Conservation (phyloP, 1,140 invertebrate genomes). For the Leptopilina clavipes region DNA sequence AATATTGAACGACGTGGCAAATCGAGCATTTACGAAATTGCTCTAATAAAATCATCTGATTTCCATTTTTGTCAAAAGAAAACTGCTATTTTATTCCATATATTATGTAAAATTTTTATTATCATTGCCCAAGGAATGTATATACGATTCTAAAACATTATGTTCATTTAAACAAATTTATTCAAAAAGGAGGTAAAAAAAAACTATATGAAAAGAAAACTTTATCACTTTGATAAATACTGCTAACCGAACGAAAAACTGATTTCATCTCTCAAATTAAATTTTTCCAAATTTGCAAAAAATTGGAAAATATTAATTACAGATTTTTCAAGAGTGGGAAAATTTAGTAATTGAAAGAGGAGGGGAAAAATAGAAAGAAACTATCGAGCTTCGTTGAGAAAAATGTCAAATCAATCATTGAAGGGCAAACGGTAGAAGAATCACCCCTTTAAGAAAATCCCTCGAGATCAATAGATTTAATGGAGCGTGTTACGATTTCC, state of each 20-base stretch:
- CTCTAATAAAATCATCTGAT: not conserved
- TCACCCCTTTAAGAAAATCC: conserved; percentile 54
- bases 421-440: conserved; percentile 42
- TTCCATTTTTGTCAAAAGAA: not conserved
- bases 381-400: conserved; percentile 36
- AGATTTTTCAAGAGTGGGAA: too few species aligned
- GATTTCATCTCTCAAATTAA: too few species aligned
- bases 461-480: conserved; percentile 59
- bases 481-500: conserved; percentile 57
- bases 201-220: too few species aligned
- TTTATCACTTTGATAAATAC: not conserved
- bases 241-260: too few species aligned
- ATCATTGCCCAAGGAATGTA: not conserved
- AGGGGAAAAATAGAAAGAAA: conserved; percentile 4
- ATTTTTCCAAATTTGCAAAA: too few species aligned
- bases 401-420: conserved; percentile 57
- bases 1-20: conserved; percentile 11
- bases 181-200: not conserved
- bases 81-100: conserved; percentile 46
- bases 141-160: not conserved
- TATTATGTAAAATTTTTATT: conserved; percentile 41
- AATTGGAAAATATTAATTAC: too few species aligned
- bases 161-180: not conserved
- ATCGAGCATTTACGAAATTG: conserved; percentile 28
- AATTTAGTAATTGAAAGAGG: not conserved